Evolutionary conservation across 2,113 vertebrate genomes (phyloP).

Genomic region (Scalopus aquaticus): DNA sequence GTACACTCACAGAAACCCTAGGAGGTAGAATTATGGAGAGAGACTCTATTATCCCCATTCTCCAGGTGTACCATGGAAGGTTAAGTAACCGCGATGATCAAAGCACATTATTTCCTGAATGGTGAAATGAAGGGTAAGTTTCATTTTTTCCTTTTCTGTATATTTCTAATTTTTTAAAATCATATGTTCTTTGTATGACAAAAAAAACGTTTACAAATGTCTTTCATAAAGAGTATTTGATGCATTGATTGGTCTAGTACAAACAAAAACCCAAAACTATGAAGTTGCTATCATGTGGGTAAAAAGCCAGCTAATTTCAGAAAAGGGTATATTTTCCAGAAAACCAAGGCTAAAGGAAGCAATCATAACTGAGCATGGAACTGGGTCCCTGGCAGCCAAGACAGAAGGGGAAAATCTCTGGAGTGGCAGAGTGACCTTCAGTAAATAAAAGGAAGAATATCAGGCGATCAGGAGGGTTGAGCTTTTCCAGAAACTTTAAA

Average conservation of each 20-base stretch:
- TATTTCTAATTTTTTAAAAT: constrained; percentile 3
- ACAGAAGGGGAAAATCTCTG: background rate
- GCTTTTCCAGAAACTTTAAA: background rate
- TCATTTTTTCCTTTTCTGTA: background rate
- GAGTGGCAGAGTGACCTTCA: background rate
- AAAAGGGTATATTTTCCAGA: background rate
- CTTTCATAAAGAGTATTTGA: constrained; percentile 6
- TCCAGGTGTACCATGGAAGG: background rate
- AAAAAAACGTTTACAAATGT: constrained; percentile 29
- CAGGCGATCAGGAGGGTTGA: background rate
- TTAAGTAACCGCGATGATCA: background rate
- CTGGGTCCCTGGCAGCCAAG: background rate
- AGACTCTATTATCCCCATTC: background rate
- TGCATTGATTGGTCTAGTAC: background rate
- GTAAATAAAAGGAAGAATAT: background rate
- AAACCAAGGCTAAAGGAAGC: background rate
- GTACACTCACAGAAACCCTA: background rate
- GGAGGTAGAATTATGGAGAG: background rate
- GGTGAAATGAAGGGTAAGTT: background rate
- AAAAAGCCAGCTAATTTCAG: constrained; percentile 3
- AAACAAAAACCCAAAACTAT: background rate
- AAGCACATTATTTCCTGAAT: constrained; percentile 23
- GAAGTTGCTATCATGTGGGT: background rate
- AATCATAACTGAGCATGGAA: background rate
- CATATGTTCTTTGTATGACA: background rate